Base-by-base conservation (phyloP, 2,797 vertebrate genomes). In the Enteromius radiatus region DNA sequence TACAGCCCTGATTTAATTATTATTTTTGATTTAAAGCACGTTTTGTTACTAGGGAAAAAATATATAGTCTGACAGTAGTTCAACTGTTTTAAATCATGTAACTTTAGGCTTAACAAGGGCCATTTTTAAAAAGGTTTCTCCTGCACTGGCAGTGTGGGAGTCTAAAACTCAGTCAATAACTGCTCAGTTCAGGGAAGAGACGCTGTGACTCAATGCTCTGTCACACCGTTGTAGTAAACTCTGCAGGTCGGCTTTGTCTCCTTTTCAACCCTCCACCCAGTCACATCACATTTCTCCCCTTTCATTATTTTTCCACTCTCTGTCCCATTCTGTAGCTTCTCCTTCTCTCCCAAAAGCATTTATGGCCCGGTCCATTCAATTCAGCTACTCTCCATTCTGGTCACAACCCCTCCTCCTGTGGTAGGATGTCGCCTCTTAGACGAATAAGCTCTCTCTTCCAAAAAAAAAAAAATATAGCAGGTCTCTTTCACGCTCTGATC, bases 401-500 rank as follows among this genome's bases (percentile, higher is more conserved):
- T 91, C 91, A 90, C 92, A 93, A 89, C 86, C 67, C 79, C 90
- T 87, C 81, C 78, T 81, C 83, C 83, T 83, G 84, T 90, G 88
- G 88, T 89, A 91, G 88, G 90, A 90, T 92, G 93, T 92, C 88
- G 87, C 84, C 87, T 91, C 83, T 86, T 89, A 91, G 90, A 89
- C 87, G 89, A 91, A 90, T 89, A 91, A 89, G 85, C 90, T 91
- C 90, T 92, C 92, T 93, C 92, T 91, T 92, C 91, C 91, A 87
- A 85, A 90, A 90, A 91, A 21, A 2, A 11, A 54, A 56, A 54
- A 84, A 49, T n/a, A n/a, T n/a, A n/a, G n/a, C 64, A 64, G 63
- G 21, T 71, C 54, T 70, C 65, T 75, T 77, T 70, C 63, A 78
- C 36, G 19, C 65, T 49, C 84, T 86, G 87, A 91, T 92, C 87